Conservation (phyloP, 2,888 invertebrate species). For the Listrodromus nycthemerus region DNA sequence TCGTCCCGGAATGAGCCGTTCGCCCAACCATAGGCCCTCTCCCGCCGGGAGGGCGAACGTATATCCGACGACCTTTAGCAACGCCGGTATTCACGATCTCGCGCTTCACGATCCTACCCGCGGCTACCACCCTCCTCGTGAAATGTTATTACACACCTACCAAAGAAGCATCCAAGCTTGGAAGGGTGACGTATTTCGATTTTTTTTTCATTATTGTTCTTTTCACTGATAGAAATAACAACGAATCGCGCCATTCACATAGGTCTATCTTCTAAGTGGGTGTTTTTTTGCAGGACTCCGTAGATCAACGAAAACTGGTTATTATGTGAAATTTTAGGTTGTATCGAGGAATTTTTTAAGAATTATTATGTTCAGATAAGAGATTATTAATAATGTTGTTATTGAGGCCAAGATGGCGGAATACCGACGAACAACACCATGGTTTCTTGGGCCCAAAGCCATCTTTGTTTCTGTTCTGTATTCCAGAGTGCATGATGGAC, state of each 20-base stretch:
- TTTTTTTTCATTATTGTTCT: slow-evolving; percentile 27
- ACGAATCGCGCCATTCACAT: slow-evolving; percentile 2
- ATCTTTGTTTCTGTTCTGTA: slow-evolving; percentile 87
- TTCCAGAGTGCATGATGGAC: slow-evolving; percentile 87
- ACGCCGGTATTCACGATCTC: slow-evolving; percentile 44
- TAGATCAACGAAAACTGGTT: slow-evolving; percentile 47
- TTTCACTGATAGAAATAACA: slow-evolving; percentile 25
- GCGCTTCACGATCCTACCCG: slow-evolving; percentile 47
- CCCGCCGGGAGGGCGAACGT: slow-evolving; percentile 29
- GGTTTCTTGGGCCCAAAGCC: slow-evolving; percentile 82
- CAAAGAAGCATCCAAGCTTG: slow-evolving; percentile 34
- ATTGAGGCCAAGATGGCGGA: slow-evolving; percentile 48
- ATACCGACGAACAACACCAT: slow-evolving; percentile 63
- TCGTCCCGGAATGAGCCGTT: slow-evolving; percentile 64
- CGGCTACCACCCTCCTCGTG: slow-evolving; percentile 57
- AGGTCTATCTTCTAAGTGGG: slow-evolving; percentile 9
- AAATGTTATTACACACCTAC: slow-evolving; percentile 64
- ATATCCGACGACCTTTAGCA: slow-evolving; percentile 57
- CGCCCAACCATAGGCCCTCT: slow-evolving; percentile 49
- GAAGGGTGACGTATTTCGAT: neutral
- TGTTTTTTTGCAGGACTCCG: slow-evolving; percentile 5
- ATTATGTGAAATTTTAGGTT: slow-evolving; percentile 14
- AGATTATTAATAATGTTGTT: slow-evolving; percentile 49
- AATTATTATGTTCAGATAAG: slow-evolving; percentile 16
- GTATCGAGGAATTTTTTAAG: slow-evolving; percentile 14